Base-by-base conservation (phyloP, 1,140 invertebrate genomes). In the Helicoverpa armigera region DNA sequence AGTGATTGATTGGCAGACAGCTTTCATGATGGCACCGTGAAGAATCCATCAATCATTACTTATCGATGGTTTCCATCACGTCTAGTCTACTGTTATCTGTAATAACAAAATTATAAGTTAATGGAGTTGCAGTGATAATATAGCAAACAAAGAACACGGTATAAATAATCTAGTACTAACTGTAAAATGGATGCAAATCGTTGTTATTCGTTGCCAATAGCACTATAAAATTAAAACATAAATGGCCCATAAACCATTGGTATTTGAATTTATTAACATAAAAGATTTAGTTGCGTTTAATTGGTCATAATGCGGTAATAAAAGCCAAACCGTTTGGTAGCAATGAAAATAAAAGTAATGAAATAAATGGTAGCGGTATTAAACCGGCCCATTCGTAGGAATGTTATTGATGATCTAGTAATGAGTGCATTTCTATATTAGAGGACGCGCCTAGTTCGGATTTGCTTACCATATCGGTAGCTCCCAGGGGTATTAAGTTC, bases 211-310 rank as follows among this genome's bases (percentile, higher is more conserved):
- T 31, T 23, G 23, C 23, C 23, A 61, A 61, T 61, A 61, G 58
- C 12, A 61, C 23, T 61, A 29, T 61, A 51, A 51, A 50, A 23
- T 51, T 7, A 51, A 29, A 53, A 72, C 69, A 54, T 72, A 54
- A 72, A 53, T n/a, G 69, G 43, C 65, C 48, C 65, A 48, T 75
- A 61, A 43, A 75, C 1, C 31, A 50, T 61, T 63, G n/a, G 18
- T 73, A 80, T 80, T 83, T 83, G 18, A 79, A 80, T 80, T 48
- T 13, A 83, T 83, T 82, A 51, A 76, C 76, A 79, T 82, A 74
- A 35, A 73, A 65, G 53, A 80, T 63, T 80, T 61, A 80, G 18
- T 73, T 80, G 14, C 23, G 43, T 51, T 80, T 69, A 69, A 61
- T 75, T 61, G 73, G n/a, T 51, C 50, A 13, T 61, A 75, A 58